Evolutionary conservation across 2,797 vertebrate genomes (phyloP).

Genomic region (Enteromius mattozi): DNA sequence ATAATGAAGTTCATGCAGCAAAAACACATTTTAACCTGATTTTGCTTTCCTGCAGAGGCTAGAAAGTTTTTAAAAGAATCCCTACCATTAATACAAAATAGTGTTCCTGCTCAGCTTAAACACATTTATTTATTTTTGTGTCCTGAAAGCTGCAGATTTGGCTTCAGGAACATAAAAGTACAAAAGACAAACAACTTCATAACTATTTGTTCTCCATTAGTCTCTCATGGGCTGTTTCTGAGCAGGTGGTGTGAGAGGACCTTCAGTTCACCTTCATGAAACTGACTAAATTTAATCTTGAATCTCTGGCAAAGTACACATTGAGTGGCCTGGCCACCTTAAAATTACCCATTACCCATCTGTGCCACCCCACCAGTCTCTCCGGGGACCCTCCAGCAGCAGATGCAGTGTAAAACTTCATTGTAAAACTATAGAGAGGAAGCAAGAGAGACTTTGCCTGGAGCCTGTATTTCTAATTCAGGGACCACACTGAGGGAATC

Average conservation of each 20-base stretch:
- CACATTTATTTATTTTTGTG: background rate
- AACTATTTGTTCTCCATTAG: background rate
- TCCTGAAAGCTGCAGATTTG: background rate
- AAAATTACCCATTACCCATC: conserved; percentile 50
- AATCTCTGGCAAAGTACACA: conserved; percentile 27
- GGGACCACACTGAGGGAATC: conserved; percentile 19
- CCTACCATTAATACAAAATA: background rate
- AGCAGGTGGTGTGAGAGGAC: conserved; percentile 18
- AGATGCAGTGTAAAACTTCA: conserved; percentile 25
- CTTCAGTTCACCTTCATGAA: conserved; percentile 48
- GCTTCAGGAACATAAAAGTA: background rate
- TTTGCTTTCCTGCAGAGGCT: background rate
- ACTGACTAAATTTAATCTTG: conserved; percentile 32
- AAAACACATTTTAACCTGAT: conserved; percentile 16
- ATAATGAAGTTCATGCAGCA: conserved; percentile 21
- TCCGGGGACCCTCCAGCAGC: conserved; percentile 25
- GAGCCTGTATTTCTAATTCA: conserved; percentile 38
- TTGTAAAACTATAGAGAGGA: background rate
- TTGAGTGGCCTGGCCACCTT: conserved; percentile 45
- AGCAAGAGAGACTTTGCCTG: conserved; percentile 38
- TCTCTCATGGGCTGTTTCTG: conserved; percentile 21
- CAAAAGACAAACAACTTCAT: conserved; percentile 7
- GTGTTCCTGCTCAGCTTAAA: background rate
- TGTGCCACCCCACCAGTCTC: conserved; percentile 39
- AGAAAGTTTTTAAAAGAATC: background rate